These are phyloP conservation scores for Coelinius sp. DNA, from an alignment of 2,888 invertebrate species.

Conservation along the genomic window DNA sequence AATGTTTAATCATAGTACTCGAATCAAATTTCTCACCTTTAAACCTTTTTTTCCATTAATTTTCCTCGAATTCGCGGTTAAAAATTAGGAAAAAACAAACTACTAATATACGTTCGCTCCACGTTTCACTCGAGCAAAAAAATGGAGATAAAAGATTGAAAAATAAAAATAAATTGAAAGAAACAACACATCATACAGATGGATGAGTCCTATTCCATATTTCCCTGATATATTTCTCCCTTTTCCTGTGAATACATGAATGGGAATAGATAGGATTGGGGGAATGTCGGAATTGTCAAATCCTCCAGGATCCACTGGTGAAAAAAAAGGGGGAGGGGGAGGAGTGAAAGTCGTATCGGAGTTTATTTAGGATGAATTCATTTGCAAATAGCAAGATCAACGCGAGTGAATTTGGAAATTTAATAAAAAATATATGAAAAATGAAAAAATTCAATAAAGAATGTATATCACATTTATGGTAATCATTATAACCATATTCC, in stretches of 20 bases:
- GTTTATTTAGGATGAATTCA: slow-evolving; percentile 21
- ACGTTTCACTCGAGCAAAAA: not conserved
- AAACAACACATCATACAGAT: not conserved
- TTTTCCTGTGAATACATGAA: slow-evolving; percentile 27
- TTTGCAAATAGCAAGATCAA: not conserved
- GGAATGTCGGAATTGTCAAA: not conserved
- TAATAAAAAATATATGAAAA: not conserved
- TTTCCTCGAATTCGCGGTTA: no score
- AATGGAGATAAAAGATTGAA: no score
- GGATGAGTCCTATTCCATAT: not conserved
- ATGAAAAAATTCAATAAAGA: not conserved
- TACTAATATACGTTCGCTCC: not conserved
- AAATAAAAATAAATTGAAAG: not conserved
- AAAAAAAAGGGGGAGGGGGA: not conserved
- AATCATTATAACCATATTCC: not conserved
- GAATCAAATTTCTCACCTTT: no score
- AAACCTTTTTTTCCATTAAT: no score
- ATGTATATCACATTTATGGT: not conserved
- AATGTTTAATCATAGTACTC: no score
- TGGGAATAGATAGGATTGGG: slow-evolving; percentile 30
- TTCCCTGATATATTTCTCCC: not conserved
- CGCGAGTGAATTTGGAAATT: not conserved
- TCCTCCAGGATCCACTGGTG: not conserved
- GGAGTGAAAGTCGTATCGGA: not conserved
- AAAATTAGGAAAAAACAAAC: no score